Evolutionary conservation across 2,888 invertebrate species (phyloP).

Genomic region (Campaea margaritaria): DNA sequence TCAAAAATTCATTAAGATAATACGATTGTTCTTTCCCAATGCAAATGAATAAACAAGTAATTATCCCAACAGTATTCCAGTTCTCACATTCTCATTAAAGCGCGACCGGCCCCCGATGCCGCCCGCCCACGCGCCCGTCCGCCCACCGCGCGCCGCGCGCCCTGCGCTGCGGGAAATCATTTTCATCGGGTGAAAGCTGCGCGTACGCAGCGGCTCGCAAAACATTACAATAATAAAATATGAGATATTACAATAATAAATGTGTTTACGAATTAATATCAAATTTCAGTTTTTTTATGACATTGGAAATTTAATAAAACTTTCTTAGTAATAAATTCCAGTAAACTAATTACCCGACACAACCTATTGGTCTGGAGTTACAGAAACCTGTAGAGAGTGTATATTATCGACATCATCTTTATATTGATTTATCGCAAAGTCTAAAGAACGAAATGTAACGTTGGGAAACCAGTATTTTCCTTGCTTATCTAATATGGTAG

Average conservation of each 20-base stretch:
- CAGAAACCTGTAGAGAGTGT: no score
- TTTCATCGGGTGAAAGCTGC: conserved; percentile 8
- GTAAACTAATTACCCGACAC: no score
- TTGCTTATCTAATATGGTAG: no score
- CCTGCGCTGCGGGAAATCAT: conserved; percentile 12
- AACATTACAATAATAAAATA: not conserved
- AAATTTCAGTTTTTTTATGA: no score
- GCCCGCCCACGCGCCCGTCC: conserved; percentile 21
- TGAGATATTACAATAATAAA: not conserved
- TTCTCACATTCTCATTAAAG: conserved; percentile 24
- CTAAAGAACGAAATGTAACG: no score
- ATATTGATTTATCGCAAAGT: no score
- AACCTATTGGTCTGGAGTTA: no score
- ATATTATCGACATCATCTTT: no score
- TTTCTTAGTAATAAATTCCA: no score
- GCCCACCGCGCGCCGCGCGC: conserved; percentile 14
- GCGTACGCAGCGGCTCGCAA: conserved; percentile 3
- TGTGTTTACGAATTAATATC: no score
- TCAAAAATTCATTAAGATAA: conserved; percentile 9
- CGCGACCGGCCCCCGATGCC: conserved; percentile 4
- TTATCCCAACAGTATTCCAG: conserved; percentile 12
- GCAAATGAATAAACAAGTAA: conserved; percentile 18
- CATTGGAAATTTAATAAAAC: no score
- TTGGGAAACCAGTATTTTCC: no score
- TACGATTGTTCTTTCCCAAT: conserved; percentile 9